These are phyloP conservation scores for Apamea epomidion DNA, from an alignment of 2,888 invertebrate species.

Conservation along the genomic window DNA sequence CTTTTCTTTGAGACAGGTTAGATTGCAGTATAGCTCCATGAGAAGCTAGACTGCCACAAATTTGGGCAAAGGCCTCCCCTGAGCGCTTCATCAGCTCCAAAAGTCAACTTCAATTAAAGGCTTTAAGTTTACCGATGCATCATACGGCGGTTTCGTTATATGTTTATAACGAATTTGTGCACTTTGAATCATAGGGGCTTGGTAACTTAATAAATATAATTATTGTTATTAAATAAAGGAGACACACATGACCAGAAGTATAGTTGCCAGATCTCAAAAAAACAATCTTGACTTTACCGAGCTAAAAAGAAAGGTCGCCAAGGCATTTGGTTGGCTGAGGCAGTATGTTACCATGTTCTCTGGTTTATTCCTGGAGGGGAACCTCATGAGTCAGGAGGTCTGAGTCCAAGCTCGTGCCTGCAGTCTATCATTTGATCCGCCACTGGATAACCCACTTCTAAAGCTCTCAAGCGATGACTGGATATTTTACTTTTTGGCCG, in stretches of 20 bases:
- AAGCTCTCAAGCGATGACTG: slow-evolving; percentile 22
- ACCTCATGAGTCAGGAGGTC: slow-evolving; percentile 53
- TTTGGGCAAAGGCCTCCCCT: slow-evolving; percentile 5
- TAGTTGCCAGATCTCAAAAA: neutral
- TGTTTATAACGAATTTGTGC: neutral
- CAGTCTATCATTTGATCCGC: slow-evolving; percentile 35
- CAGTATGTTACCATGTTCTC: slow-evolving; percentile 16
- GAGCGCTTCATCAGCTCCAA: slow-evolving; percentile 1
- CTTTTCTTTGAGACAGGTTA: neutral
- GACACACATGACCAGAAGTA: slow-evolving; percentile 11
- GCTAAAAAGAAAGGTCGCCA: slow-evolving; percentile 22
- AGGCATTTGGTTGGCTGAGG: neutral
- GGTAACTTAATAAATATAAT: slow-evolving; percentile 11
- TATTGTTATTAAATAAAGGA: neutral
- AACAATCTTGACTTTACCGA: neutral
- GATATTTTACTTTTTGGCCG: neutral
- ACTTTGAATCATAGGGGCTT: neutral
- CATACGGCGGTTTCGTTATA: too few relatives aligned
- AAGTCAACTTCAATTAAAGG: neutral
- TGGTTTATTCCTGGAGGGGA: slow-evolving; percentile 44
- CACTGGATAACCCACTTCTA: slow-evolving; percentile 45
- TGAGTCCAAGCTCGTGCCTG: slow-evolving; percentile 16
- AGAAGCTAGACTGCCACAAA: neutral
- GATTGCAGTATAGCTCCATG: neutral
- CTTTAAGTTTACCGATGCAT: neutral